These are phyloP conservation scores for Poecilia latipinna DNA, from an alignment of 2,113 vertebrate genomes.

Conservation along the genomic window DNA sequence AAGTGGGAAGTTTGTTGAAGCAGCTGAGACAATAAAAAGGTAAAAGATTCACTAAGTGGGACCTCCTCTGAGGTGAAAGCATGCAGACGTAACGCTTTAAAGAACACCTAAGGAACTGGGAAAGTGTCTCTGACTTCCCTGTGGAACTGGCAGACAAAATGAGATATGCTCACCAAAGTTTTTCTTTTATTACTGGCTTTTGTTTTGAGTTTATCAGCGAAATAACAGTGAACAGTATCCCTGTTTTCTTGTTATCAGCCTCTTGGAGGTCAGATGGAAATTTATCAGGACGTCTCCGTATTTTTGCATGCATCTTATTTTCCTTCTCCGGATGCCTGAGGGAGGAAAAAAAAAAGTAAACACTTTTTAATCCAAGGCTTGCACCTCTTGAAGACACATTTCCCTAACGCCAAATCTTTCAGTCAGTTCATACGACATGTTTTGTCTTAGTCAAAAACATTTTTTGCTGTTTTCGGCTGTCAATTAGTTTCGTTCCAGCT, in stretches of 20 bases:
- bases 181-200: not conserved
- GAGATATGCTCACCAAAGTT: not conserved
- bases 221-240: not conserved
- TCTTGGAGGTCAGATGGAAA: slow-evolving; percentile 55
- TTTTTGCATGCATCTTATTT: slow-evolving; percentile 51
- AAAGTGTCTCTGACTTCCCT: slow-evolving; percentile 6
- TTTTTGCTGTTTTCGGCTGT: not conserved
- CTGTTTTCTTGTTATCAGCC: not conserved
- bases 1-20: not conserved
- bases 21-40: slow-evolving; percentile 9
- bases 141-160: not conserved
- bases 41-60: slow-evolving; percentile 41
- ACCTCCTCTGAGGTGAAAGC: slow-evolving; percentile 4
- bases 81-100: not conserved
- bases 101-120: not conserved
- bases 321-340: not conserved
- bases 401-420: too few relatives aligned
- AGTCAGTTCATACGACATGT: not conserved
- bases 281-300: slow-evolving; percentile 28
- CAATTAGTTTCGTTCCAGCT: not conserved
- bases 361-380: not conserved
- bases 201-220: not conserved
- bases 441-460: not conserved
- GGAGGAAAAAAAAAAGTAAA: not conserved
- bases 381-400: not conserved